A percentile compares a stretch with the other conserved stretches of the same genome.
Conservation (phyloP, 2,113 vertebrate species). For the Arvicanthis niloticus region DNA sequence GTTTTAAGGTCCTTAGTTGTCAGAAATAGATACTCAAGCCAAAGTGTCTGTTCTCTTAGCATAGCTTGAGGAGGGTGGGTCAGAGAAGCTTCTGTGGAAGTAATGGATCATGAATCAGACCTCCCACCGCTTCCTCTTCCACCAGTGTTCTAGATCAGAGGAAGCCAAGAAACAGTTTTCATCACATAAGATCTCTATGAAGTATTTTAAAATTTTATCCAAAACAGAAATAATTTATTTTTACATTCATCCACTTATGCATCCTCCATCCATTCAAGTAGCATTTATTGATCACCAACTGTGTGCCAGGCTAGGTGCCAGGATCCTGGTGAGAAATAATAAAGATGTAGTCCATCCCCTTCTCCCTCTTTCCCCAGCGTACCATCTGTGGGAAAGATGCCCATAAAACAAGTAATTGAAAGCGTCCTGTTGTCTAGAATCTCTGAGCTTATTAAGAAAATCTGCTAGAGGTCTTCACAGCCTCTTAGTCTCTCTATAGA, state of each 20-base stretch:
- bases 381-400: neutral
- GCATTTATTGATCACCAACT: neutral
- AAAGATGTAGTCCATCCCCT: neutral
- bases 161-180: slow-evolving; percentile 6
- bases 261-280: neutral
- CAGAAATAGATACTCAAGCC: slow-evolving; percentile 46
- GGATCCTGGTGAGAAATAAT: neutral
- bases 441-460: neutral
- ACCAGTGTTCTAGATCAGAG: neutral
- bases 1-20: slow-evolving; percentile 51
- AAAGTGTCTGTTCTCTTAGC: slow-evolving; percentile 12
- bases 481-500: neutral
- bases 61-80: neutral
- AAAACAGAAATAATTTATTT: slow-evolving; percentile 25
- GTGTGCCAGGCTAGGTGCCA: neutral
- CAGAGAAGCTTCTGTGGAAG: neutral
- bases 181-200: neutral
- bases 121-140: neutral
- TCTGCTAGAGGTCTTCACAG: neutral
- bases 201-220: neutral
- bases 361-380: neutral
- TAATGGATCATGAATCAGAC: neutral
- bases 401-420: neutral
- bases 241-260: neutral
- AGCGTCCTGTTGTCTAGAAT: neutral